Percentiles rank a stretch among this genome's conserved stretches.
Conservation (phyloP, 2,888 invertebrate species). For the Nymphalis polychloros region DNA sequence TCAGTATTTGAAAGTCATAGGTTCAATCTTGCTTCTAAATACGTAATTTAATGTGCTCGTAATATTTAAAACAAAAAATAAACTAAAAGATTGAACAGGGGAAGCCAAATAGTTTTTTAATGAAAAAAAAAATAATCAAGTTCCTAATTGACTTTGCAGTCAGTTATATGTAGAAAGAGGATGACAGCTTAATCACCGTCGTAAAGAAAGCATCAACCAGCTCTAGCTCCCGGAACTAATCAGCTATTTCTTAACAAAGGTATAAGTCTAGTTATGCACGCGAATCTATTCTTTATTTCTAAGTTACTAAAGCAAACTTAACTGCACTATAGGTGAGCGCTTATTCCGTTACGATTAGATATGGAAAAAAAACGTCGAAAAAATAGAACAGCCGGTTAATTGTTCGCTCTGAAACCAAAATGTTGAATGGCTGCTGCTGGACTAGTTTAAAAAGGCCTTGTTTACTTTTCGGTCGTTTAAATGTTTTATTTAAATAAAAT, state of each 20-base stretch:
- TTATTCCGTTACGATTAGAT: slow-evolving; percentile 13
- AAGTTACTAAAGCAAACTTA: slow-evolving; percentile 6
- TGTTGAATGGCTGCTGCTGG: slow-evolving; percentile 29
- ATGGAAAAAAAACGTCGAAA: slow-evolving; percentile 14
- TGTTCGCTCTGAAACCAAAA: slow-evolving; percentile 23
- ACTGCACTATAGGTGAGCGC: slow-evolving; percentile 10
- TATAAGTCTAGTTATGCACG: background rate
- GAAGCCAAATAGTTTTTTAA: background rate
- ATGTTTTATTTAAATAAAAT: background rate
- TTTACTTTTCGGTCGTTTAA: slow-evolving; percentile 5
- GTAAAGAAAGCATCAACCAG: slow-evolving; percentile 30
- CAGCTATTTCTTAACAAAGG: slow-evolving; percentile 15
- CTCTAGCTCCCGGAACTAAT: slow-evolving; percentile 31
- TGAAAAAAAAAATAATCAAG: background rate
- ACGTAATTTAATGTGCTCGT: no score
- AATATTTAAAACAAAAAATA: no score
- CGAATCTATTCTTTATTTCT: slow-evolving; percentile 19
- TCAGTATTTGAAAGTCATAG: no score
- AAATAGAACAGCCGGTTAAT: slow-evolving; percentile 36
- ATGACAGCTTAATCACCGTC: slow-evolving; percentile 32
- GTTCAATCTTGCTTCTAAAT: no score
- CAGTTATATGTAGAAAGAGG: background rate
- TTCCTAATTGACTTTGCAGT: slow-evolving; percentile 8
- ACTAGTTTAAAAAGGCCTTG: slow-evolving; percentile 1
- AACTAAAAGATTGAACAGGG: no score